phyloP scores from a whole-genome alignment of 2,113 vertebrate genomes.

The Carassius auratus region DNA sequence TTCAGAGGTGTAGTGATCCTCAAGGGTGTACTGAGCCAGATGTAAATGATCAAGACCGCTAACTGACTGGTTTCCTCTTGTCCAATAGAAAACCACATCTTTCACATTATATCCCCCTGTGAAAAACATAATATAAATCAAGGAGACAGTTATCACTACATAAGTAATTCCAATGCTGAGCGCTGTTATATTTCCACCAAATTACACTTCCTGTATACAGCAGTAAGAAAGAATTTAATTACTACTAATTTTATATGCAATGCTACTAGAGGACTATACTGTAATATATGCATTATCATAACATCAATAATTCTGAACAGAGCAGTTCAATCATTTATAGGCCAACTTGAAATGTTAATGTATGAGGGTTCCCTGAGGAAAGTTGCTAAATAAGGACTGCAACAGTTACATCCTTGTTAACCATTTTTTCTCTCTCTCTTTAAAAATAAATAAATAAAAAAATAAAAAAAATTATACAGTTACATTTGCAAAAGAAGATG shows the following conservation, averaged over 20 bases:
- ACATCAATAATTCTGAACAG: neutral
- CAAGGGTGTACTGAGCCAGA: conserved; percentile 88
- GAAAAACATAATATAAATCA: conserved; percentile 21
- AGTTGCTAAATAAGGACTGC: too few species aligned
- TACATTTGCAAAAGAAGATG: neutral
- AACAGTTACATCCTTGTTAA: neutral
- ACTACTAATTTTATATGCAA: conserved; percentile 5
- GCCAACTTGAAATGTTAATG: neutral
- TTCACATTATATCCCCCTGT: conserved; percentile 91
- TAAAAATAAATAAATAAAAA: neutral
- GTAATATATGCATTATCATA: neutral
- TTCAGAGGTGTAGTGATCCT: conserved; percentile 88
- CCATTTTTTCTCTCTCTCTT: neutral
- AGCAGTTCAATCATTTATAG: neutral
- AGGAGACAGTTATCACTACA: conserved; percentile 40
- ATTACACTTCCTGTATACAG: neutral
- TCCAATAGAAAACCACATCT: conserved; percentile 91
- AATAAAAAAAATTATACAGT: neutral
- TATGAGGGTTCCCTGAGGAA: neutral
- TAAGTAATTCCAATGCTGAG: neutral
- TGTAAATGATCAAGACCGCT: conserved; percentile 83
- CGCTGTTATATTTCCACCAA: conserved; percentile 2
- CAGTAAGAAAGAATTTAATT: conserved; percentile 9
- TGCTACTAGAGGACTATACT: neutral
- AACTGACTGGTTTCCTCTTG: conserved; percentile 88